These are phyloP conservation scores for Rhagoletis pomonella DNA, from an alignment of 1,140 invertebrate genomes.

Conservation along the genomic window DNA sequence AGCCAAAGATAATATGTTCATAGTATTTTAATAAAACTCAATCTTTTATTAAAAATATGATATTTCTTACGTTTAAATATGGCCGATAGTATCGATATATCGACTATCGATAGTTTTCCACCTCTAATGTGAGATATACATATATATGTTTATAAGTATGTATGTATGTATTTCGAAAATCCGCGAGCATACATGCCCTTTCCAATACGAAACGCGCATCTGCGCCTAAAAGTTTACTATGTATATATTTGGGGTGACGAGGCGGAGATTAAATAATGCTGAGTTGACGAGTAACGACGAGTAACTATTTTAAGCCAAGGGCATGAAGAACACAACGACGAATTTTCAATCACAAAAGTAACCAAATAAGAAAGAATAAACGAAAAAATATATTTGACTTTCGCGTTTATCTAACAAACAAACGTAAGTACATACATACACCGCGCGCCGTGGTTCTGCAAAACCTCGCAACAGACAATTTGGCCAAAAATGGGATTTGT, in stretches of 20 bases:
- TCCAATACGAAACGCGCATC: background rate
- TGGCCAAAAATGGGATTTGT: too few relatives aligned
- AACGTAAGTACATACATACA: background rate
- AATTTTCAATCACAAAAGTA: slow-evolving; percentile 35
- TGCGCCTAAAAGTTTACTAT: slow-evolving; percentile 4
- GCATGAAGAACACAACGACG: background rate
- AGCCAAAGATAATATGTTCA: too few relatives aligned
- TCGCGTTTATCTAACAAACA: slow-evolving; percentile 6
- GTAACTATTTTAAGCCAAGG: slow-evolving; percentile 12
- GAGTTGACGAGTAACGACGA: slow-evolving; percentile 1
- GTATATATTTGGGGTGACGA: background rate
- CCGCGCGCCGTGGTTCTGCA: too few relatives aligned
- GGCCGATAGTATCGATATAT: too few relatives aligned
- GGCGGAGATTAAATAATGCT: slow-evolving; percentile 14
- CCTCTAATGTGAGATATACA: too few relatives aligned
- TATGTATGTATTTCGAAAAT: background rate
- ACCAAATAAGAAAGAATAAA: slow-evolving; percentile 32
- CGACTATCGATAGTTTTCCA: too few relatives aligned
- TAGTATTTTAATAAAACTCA: too few relatives aligned
- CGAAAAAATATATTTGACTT: background rate
- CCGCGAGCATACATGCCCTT: background rate
- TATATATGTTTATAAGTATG: background rate
- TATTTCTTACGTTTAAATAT: too few relatives aligned
- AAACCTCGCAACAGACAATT: too few relatives aligned
- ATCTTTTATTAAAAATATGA: too few relatives aligned